Evolutionary conservation across 1,140 invertebrate species (phyloP), one percentile per base, ranked within the genome.

Genomic region (Rhynchophorus ferrugineus): DNA sequence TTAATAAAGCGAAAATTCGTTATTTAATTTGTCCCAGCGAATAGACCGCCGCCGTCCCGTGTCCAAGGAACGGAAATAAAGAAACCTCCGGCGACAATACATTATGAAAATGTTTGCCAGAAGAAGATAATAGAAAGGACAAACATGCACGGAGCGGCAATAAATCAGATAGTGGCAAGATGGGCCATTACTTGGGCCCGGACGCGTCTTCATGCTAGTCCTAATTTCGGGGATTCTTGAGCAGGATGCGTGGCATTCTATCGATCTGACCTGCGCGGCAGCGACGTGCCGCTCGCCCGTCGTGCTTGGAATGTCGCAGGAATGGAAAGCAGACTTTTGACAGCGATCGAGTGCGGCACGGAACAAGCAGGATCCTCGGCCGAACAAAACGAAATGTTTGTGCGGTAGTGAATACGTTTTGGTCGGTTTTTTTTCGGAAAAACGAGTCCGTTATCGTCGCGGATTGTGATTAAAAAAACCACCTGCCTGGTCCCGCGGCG

Each of bases 161-260:
- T 46, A 46, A 46, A 46, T 46, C 44, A 46, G 34, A 46, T 46
- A 46, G 44, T 46, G 22, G 34, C 44, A 42, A 41, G 43, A 44
- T 44, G 37, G 19, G 47, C 36, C 37, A 17, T 24, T 41, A 49
- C 36, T n/a, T 41, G 47, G 47, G 24, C 47, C 47, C 37, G 47
- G 47, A 38, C 35, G 38, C 24, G 47, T 49, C 47, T 49, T 49
- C 47, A 42, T 49, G 47, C 37, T 20, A 39, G 13, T 49, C 47
- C 47, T 49, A 49, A 49, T 49, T 53, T 58, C 37, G 47, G 57
- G 52, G 57, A 56, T 56, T 59, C 49, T 52, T 46, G 54, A 47
- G 57, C 46, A 52, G 48, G 57, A 59, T 56, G 57, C 57, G 54
- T 59, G 54, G 53, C 42, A 51, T 38, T 49, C 49, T 57, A 59